A percentile compares a stretch with the other conserved stretches of the same genome.
phyloP scores from a whole-genome alignment of 2,888 invertebrate genomes.

The Ariolimax columbianus region DNA sequence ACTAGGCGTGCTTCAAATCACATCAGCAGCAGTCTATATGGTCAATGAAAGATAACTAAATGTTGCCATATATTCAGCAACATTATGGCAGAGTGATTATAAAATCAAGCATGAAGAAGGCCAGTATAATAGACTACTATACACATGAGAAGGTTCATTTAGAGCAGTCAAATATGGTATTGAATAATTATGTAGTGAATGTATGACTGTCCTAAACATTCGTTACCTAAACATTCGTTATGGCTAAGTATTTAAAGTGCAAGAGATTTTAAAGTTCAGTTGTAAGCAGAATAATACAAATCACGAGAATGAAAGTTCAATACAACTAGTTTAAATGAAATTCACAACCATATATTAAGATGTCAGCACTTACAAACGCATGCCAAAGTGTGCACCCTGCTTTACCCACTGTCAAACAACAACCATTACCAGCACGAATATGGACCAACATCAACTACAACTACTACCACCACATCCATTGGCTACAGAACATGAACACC shows the following conservation, averaged over 20 bases:
- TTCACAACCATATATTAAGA: constrained; percentile 50
- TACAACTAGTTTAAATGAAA: constrained; percentile 32
- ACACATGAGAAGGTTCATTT: neutral
- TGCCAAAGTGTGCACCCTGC: constrained; percentile 11
- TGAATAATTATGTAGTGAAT: neutral
- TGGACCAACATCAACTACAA: neutral
- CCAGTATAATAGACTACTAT: neutral
- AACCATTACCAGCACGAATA: neutral
- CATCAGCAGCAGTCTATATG: constrained; percentile 7
- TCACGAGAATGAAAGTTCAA: constrained; percentile 25
- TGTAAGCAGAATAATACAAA: neutral
- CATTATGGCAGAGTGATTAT: neutral
- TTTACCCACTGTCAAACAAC: neutral
- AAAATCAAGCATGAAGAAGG: neutral
- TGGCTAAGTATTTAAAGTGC: neutral
- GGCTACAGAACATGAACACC: neutral
- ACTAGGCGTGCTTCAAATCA: neutral
- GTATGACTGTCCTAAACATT: constrained; percentile 4
- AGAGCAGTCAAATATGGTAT: neutral
- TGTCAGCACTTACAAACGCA: constrained; percentile 42
- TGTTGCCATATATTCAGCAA: neutral
- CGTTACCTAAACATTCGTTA: no score
- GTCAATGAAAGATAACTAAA: neutral
- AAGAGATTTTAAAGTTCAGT: constrained; percentile 7
- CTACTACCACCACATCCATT: neutral